Conservation (phyloP, 1,140 invertebrate genomes). For the Alviniconcha marisindica region DNA sequence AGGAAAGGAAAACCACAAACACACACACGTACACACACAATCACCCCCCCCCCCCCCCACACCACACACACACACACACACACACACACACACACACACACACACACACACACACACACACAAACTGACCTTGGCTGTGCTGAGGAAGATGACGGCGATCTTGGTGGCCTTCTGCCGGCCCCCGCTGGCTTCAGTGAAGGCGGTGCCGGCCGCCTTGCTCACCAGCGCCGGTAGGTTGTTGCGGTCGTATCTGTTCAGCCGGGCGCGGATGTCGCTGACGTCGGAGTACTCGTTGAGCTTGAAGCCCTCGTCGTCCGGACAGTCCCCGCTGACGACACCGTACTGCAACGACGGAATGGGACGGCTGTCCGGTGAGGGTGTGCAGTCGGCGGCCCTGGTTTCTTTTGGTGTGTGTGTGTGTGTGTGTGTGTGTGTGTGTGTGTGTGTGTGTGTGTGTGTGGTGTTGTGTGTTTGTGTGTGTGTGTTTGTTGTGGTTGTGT, state of each 20-base stretch:
- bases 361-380: not conserved
- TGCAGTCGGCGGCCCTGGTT: not conserved
- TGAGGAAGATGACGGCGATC: slow-evolving; percentile 31
- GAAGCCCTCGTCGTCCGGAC: slow-evolving; percentile 43
- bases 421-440: not conserved
- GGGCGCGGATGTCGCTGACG: not conserved
- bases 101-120: too few species aligned
- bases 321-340: slow-evolving; percentile 41
- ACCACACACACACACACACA: not conserved
- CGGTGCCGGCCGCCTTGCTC: not conserved
- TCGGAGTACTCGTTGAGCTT: slow-evolving; percentile 16
- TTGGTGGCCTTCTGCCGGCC: not conserved
- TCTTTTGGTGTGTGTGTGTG: not conserved
- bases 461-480: too few species aligned
- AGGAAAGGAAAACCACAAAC: too few species aligned
- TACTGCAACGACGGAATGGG: slow-evolving; percentile 25
- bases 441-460: too few species aligned
- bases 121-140: slow-evolving; percentile 25
- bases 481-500: too few species aligned
- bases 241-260: slow-evolving; percentile 35
- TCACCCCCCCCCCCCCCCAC: too few species aligned
- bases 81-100: too few species aligned
- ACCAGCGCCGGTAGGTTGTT: slow-evolving; percentile 28
- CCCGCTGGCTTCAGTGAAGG: not conserved
- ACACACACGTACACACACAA: too few species aligned